phyloP scores from a whole-genome alignment of 2,113 vertebrate genomes.

The Forbesichthys papilliferus region DNA sequence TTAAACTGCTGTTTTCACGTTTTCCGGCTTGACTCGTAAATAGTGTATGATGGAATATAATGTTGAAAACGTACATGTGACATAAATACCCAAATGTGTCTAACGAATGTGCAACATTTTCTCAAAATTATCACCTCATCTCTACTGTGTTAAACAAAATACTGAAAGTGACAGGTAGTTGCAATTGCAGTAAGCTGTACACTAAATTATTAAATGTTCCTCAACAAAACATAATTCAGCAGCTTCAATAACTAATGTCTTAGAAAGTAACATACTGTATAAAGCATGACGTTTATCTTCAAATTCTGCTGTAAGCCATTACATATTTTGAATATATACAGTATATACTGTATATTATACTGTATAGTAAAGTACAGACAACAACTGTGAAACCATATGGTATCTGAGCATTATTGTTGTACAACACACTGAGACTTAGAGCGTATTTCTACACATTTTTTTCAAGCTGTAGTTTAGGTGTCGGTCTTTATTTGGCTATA shows the following conservation, averaged over 20 bases:
- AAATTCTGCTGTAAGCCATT: too few species aligned
- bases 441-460: neutral
- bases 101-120: too few species aligned
- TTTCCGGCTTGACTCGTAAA: slow-evolving; percentile 59
- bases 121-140: too few species aligned
- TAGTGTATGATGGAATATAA: slow-evolving; percentile 53
- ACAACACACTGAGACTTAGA: neutral
- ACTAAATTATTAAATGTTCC: too few species aligned
- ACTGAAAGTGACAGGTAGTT: too few species aligned
- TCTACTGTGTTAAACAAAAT: too few species aligned
- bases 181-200: too few species aligned
- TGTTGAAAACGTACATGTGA: slow-evolving; percentile 45
- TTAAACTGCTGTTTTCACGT: slow-evolving; percentile 50
- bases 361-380: slow-evolving; percentile 25
- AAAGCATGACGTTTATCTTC: slow-evolving; percentile 4
- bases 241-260: slow-evolving; percentile 41
- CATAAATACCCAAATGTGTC: slow-evolving; percentile 16
- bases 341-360: neutral
- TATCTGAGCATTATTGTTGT: too few species aligned
- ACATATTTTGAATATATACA: slow-evolving; percentile 7
- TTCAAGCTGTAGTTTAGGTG: slow-evolving; percentile 5
- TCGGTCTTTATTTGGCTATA: slow-evolving; percentile 22
- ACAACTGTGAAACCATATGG: slow-evolving; percentile 7
- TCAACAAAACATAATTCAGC: slow-evolving; percentile 12
- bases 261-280: slow-evolving; percentile 14